Evolutionary conservation across 2,888 invertebrate species (phyloP).

Genomic region (Salpingus planirostris): DNA sequence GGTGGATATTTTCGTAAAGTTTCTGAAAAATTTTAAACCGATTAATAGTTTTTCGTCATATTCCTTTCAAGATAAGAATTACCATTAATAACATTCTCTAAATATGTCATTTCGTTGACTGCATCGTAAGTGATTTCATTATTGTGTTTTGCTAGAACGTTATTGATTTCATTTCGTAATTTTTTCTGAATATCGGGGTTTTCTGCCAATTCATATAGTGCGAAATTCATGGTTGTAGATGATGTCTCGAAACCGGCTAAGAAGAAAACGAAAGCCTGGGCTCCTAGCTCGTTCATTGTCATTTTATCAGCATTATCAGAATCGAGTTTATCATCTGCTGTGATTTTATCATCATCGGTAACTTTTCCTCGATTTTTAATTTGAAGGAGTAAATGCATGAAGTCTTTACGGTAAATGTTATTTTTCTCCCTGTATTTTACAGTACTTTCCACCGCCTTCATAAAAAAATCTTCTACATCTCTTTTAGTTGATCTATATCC

Average conservation of each 20-base stretch:
- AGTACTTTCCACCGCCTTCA: slow-evolving; percentile 33
- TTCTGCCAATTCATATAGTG: slow-evolving; percentile 14
- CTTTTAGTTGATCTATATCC: slow-evolving; percentile 5
- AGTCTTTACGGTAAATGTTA: slow-evolving; percentile 41
- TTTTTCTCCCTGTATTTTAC: slow-evolving; percentile 36
- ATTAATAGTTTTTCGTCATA: neutral
- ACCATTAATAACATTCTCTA: slow-evolving; percentile 18
- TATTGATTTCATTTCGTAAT: slow-evolving; percentile 15
- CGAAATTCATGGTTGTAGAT: slow-evolving; percentile 18
- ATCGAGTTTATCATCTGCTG: slow-evolving; percentile 3
- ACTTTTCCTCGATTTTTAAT: slow-evolving; percentile 30
- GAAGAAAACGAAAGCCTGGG: slow-evolving; percentile 19
- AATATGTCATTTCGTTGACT: slow-evolving; percentile 17
- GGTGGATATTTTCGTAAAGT: slow-evolving; percentile 36
- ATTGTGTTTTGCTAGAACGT: slow-evolving; percentile 14
- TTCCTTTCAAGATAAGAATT: slow-evolving; percentile 6
- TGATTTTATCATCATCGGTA: slow-evolving; percentile 16
- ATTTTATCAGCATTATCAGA: slow-evolving; percentile 9
- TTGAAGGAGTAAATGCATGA: slow-evolving; percentile 43
- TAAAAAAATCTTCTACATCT: slow-evolving; percentile 14
- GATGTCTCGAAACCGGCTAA: slow-evolving; percentile 20
- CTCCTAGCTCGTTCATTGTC: slow-evolving; percentile 14
- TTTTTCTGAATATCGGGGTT: slow-evolving; percentile 17
- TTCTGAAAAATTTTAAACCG: slow-evolving; percentile 25
- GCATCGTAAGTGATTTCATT: slow-evolving; percentile 17